Evolutionary conservation across 2,888 invertebrate species (phyloP).

Genomic region (Tethea ocularis): DNA sequence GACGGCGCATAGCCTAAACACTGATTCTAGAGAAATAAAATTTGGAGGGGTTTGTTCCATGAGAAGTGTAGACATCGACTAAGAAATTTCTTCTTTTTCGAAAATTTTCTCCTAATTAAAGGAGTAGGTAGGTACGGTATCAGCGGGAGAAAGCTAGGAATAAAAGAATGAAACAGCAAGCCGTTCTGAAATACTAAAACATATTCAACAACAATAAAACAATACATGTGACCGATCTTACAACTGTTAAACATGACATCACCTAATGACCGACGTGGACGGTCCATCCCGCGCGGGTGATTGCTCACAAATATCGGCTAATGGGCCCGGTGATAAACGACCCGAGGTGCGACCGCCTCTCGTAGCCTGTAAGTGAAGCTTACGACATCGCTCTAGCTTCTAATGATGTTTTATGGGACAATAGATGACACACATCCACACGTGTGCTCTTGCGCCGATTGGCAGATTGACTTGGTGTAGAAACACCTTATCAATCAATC

Average conservation of each 20-base stretch:
- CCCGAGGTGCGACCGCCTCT: constrained; percentile 8
- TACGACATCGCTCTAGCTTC: background rate
- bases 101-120: too few relatives aligned
- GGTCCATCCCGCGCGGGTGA: constrained; percentile 17
- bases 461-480: background rate
- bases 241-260: constrained; percentile 25
- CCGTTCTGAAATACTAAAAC: background rate
- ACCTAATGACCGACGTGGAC: constrained; percentile 24
- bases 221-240: constrained; percentile 3
- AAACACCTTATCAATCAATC: background rate
- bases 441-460: background rate
- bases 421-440: background rate
- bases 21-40: too few relatives aligned
- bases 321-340: constrained; percentile 27
- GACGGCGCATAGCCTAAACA: too few relatives aligned
- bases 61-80: too few relatives aligned
- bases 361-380: constrained; percentile 32
- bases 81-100: too few relatives aligned
- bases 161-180: too few relatives aligned
- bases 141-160: too few relatives aligned
- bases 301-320: constrained; percentile 16
- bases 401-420: constrained; percentile 1
- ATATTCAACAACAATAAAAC: constrained; percentile 9
- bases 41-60: too few relatives aligned
- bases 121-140: too few relatives aligned